Evolutionary conservation across 1,140 invertebrate genomes (phyloP).

Genomic region (Nomia melanderi): DNA sequence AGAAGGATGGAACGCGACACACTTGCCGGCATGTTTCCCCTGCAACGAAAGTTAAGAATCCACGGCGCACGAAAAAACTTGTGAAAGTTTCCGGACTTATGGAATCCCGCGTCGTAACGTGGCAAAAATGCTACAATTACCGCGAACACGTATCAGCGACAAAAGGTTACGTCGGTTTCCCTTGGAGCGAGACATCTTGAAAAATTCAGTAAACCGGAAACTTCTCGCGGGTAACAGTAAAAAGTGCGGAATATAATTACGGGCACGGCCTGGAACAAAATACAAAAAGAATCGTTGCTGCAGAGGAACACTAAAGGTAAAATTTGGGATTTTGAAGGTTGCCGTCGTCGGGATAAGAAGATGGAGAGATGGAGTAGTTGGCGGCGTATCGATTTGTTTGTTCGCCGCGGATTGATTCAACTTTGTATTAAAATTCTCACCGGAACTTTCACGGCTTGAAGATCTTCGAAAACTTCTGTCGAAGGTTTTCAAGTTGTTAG

Average conservation of each 20-base stretch:
- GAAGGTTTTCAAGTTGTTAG: background rate
- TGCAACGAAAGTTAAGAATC: background rate
- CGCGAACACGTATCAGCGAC: constrained; percentile 1
- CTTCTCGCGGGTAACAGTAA: background rate
- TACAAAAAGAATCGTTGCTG: background rate
- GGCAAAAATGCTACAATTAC: constrained; percentile 26
- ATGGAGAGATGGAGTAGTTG: background rate
- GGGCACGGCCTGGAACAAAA: background rate
- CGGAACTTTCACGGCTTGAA: background rate
- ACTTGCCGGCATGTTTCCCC: background rate
- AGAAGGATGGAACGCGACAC: too few relatives aligned
- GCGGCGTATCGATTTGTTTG: constrained; percentile 20
- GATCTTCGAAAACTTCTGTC: background rate
- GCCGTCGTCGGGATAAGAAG: background rate
- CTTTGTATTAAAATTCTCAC: constrained; percentile 21
- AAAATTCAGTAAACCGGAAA: constrained; percentile 36
- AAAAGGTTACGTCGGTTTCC: background rate
- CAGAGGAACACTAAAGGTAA: constrained; percentile 1
- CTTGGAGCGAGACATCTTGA: background rate
- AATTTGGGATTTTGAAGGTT: constrained; percentile 18
- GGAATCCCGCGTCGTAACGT: too few relatives aligned
- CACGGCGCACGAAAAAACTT: background rate
- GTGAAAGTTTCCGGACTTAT: background rate
- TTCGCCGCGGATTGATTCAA: constrained; percentile 27
- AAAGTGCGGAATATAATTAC: constrained; percentile 18